A percentile compares a stretch with the other conserved stretches of the same genome.
phyloP scores from a whole-genome alignment of 2,797 vertebrate genomes.

The Sphaeramia orbicularis region DNA sequence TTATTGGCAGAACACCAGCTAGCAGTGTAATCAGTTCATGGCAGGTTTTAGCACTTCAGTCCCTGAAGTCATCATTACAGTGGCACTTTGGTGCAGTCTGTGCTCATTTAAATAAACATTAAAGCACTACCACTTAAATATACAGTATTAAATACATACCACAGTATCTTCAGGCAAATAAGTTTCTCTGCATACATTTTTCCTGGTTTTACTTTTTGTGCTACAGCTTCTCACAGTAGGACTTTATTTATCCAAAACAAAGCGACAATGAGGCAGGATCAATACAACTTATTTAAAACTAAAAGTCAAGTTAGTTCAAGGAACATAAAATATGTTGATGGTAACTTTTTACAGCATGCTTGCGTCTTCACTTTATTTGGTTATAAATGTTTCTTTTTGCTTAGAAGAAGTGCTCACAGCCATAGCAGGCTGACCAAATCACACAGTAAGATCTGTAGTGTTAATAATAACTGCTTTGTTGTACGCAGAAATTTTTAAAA shows the following conservation, averaged over 20 bases:
- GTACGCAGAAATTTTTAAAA: constrained; percentile 9
- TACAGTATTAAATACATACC: constrained; percentile 3
- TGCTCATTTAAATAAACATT: constrained; percentile 30
- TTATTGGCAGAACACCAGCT: constrained; percentile 61
- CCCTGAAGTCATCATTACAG: constrained; percentile 15
- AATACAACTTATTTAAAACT: not conserved
- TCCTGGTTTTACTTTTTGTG: not conserved
- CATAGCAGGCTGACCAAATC: constrained; percentile 3
- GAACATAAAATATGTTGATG: not conserved
- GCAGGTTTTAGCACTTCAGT: constrained; percentile 22
- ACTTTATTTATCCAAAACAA: not conserved
- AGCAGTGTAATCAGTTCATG: constrained; percentile 13
- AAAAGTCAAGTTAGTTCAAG: not conserved
- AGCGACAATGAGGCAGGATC: not conserved
- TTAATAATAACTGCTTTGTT: constrained; percentile 7
- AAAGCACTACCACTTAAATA: constrained; percentile 4
- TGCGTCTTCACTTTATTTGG: not conserved
- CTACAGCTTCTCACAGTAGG: constrained; percentile 9
- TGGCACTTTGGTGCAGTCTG: constrained; percentile 53
- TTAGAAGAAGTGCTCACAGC: not conserved
- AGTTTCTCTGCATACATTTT: not conserved
- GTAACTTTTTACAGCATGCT: not conserved
- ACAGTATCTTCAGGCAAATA: not conserved
- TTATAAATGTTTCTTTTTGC: constrained; percentile 6
- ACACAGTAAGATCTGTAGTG: constrained; percentile 21